Conservation (phyloP, 2,888 invertebrate genomes). For the Eutolmus rufibarbis region DNA sequence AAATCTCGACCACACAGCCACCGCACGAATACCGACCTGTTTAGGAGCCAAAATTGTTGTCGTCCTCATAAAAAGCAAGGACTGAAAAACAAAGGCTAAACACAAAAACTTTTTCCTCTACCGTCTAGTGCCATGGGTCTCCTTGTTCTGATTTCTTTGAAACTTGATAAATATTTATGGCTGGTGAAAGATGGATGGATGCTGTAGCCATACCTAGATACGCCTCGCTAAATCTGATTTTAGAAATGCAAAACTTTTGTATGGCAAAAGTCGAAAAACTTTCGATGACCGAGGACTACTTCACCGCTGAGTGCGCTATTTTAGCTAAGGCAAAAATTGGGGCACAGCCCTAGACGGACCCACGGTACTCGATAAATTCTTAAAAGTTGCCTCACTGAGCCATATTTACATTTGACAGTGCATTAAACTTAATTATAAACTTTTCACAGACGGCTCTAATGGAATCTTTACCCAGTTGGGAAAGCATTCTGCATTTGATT, state of each 20-base stretch:
- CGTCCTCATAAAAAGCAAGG: not conserved
- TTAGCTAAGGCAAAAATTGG: not conserved
- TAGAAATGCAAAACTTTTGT: constrained; percentile 23
- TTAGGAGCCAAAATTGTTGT: not conserved
- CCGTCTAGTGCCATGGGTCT: not conserved
- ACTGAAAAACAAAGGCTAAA: not conserved
- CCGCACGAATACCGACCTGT: not conserved
- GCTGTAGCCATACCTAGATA: not conserved
- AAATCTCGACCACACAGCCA: not conserved
- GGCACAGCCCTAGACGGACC: not conserved
- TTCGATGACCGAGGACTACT: not conserved
- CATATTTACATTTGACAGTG: constrained; percentile 35
- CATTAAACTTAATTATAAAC: constrained; percentile 36
- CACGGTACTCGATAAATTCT: not conserved
- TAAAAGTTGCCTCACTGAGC: constrained; percentile 1
- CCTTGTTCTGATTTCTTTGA: not conserved
- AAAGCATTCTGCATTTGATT: not conserved
- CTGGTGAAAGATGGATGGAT: not conserved
- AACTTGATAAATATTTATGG: constrained; percentile 33
- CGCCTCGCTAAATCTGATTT: not conserved
- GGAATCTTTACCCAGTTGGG: not conserved
- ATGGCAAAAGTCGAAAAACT: constrained; percentile 9
- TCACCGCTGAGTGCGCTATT: not conserved
- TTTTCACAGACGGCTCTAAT: not conserved
- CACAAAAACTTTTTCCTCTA: not conserved